These are phyloP conservation scores for Molorchus minor DNA, from an alignment of 2,888 invertebrate genomes.

Conservation along the genomic window DNA sequence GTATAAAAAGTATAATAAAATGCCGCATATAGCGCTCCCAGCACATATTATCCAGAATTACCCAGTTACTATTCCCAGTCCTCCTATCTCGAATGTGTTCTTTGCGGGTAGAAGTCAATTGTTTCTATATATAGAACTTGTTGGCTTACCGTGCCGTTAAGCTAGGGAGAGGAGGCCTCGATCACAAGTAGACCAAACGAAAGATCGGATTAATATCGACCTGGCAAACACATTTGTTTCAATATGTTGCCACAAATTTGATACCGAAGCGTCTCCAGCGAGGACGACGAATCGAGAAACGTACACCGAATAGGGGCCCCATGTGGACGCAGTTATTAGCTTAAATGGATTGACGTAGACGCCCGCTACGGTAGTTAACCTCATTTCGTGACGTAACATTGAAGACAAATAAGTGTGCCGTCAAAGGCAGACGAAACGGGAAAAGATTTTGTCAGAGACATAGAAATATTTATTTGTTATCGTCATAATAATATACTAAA, in stretches of 20 bases:
- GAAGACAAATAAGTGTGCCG: slow-evolving; percentile 6
- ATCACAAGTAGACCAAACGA: slow-evolving; percentile 26
- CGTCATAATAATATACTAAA: no score
- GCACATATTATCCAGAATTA: no score
- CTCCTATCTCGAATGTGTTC: slow-evolving; percentile 1
- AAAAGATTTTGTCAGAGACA: background rate
- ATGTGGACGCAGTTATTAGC: slow-evolving; percentile 30
- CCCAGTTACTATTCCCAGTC: background rate
- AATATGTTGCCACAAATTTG: slow-evolving; percentile 48
- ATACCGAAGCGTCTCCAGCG: slow-evolving; percentile 36
- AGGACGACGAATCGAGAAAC: slow-evolving; percentile 31
- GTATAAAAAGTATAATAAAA: no score
- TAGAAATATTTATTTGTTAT: no score
- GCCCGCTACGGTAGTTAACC: slow-evolving; percentile 3
- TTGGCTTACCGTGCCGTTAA: slow-evolving; percentile 15
- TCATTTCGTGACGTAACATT: slow-evolving; percentile 4
- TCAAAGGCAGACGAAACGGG: slow-evolving; percentile 1
- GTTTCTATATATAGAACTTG: slow-evolving; percentile 21
- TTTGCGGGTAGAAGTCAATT: slow-evolving; percentile 19
- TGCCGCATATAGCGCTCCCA: no score
- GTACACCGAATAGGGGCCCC: slow-evolving; percentile 26
- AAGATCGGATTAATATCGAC: slow-evolving; percentile 55
- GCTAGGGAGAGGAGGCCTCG: slow-evolving; percentile 13
- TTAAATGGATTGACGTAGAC: slow-evolving; percentile 26
- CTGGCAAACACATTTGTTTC: slow-evolving; percentile 56